Evolutionary conservation across 2,797 vertebrate genomes (phyloP).

Genomic region (Carapus acus): DNA sequence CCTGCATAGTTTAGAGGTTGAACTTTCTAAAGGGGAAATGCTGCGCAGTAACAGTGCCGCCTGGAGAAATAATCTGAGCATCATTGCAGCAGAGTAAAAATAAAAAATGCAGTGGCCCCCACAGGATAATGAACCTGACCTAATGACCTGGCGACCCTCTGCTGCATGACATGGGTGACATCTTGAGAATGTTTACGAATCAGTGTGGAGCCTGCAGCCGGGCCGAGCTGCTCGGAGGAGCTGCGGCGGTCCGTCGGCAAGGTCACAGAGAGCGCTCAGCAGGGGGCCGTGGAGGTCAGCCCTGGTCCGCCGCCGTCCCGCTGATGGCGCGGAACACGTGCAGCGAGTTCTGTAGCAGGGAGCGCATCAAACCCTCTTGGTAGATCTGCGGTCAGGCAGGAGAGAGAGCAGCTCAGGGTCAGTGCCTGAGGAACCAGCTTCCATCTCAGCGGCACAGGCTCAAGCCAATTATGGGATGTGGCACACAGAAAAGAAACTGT

Average conservation of each 20-base stretch:
- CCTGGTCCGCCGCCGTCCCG: constrained; percentile 78
- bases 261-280: neutral
- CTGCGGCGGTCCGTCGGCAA: neutral
- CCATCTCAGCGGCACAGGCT: neutral
- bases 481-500: too few relatives aligned
- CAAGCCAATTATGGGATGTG: neutral
- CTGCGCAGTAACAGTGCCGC: neutral
- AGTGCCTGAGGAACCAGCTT: neutral
- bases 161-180: too few relatives aligned
- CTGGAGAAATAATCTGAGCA: neutral
- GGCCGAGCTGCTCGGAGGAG: neutral
- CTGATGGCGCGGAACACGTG: constrained; percentile 95
- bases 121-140: constrained; percentile 27
- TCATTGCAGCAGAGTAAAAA: constrained; percentile 19
- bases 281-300: constrained; percentile 51
- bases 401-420: constrained; percentile 8
- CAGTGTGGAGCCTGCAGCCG: constrained; percentile 39
- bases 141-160: constrained; percentile 23
- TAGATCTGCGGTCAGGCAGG: constrained; percentile 74
- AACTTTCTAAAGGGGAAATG: neutral
- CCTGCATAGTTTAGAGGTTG: constrained; percentile 48
- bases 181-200: too few relatives aligned
- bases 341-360: constrained; percentile 85
- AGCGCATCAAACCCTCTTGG: constrained; percentile 86
- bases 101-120: constrained; percentile 34